Percentiles rank a stretch among this genome's conserved stretches.
These are phyloP conservation scores for Listronotus bonariensis DNA, from an alignment of 1,140 invertebrate genomes.

Conservation along the genomic window DNA sequence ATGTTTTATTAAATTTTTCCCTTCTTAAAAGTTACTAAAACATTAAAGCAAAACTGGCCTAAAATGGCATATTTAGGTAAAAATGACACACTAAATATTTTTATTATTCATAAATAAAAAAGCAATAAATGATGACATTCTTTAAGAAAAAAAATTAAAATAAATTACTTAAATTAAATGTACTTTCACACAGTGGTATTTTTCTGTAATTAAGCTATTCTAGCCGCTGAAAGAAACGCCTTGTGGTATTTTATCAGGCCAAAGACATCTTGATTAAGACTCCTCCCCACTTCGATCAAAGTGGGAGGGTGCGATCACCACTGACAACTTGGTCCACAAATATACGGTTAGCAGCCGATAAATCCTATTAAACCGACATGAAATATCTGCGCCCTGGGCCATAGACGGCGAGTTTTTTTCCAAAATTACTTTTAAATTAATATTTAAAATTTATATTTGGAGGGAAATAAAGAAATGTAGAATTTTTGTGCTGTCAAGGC, in stretches of 20 bases:
- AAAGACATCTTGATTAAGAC: constrained; percentile 35
- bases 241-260: constrained; percentile 16
- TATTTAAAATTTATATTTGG: neutral
- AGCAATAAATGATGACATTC: no score
- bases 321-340: constrained; percentile 37
- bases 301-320: constrained; percentile 25
- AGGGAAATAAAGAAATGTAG: no score
- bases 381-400: constrained; percentile 27
- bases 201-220: neutral
- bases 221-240: constrained; percentile 6
- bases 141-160: no score
- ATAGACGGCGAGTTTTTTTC: constrained; percentile 29
- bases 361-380: constrained; percentile 35
- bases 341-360: constrained; percentile 38
- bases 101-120: no score
- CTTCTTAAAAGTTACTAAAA: no score
- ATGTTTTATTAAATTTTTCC: no score
- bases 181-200: no score
- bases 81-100: no score
- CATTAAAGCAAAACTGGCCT: no score
- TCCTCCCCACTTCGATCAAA: constrained; percentile 20
- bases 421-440: constrained; percentile 5
- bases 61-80: no score
- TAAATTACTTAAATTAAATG: no score
- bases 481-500: no score